phyloP scores from a whole-genome alignment of 2,113 vertebrate genomes.

The Beaufortia kweichowensis region DNA sequence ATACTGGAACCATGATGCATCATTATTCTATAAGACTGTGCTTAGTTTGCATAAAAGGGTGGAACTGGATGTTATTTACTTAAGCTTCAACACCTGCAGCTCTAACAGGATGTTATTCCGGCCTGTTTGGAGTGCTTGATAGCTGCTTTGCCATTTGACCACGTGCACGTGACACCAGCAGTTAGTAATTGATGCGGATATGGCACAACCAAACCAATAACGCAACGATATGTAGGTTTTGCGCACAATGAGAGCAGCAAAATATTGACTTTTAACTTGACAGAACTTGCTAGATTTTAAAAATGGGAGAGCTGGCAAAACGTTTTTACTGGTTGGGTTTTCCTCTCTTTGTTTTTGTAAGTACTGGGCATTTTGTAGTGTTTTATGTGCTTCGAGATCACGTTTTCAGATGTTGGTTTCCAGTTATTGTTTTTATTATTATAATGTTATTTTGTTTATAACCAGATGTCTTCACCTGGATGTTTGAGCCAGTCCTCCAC shows the following conservation, averaged over 20 bases:
- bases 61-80: slow-evolving; percentile 61
- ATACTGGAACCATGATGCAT: neutral
- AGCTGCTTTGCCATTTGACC: slow-evolving; percentile 1
- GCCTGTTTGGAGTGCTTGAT: neutral
- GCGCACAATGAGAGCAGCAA: slow-evolving; percentile 3
- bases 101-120: slow-evolving; percentile 72
- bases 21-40: neutral
- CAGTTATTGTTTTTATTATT: neutral
- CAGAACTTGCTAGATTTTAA: neutral
- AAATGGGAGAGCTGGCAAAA: slow-evolving; percentile 14
- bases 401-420: no score
- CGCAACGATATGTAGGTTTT: neutral
- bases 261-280: neutral
- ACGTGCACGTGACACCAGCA: neutral
- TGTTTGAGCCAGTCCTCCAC: neutral
- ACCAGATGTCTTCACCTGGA: slow-evolving; percentile 29
- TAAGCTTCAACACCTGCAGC: slow-evolving; percentile 61
- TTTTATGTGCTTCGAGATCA: no score
- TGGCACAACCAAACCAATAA: slow-evolving; percentile 6
- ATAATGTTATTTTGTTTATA: neutral
- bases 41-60: slow-evolving; percentile 52
- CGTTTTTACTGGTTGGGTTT: neutral
- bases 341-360: slow-evolving; percentile 18
- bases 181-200: neutral
- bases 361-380: neutral